Conservation (phyloP, 2,113 vertebrate species). For the Circaetus cinerascens region DNA sequence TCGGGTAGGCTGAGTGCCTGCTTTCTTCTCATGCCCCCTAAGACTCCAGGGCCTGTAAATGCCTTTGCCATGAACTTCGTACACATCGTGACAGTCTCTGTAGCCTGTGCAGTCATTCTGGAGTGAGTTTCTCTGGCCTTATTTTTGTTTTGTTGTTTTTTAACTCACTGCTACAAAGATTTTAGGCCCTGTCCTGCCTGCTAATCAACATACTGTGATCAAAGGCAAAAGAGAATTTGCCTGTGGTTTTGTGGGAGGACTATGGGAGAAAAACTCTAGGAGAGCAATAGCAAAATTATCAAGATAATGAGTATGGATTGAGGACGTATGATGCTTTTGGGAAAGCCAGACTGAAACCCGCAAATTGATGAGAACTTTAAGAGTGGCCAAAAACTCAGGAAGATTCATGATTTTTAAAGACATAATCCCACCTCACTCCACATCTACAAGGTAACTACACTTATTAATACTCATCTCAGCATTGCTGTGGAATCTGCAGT, state of each 20-base stretch:
- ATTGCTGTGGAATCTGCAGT: neutral
- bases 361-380: neutral
- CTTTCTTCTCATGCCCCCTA: neutral
- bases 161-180: neutral
- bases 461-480: neutral
- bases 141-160: neutral
- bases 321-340: neutral
- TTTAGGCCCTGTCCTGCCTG: neutral
- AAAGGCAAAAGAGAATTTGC: neutral
- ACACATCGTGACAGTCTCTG: neutral
- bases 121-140: neutral
- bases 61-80: neutral
- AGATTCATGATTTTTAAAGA: neutral
- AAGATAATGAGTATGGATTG: neutral
- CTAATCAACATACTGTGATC: neutral
- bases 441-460: neutral
- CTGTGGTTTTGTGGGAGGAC: neutral
- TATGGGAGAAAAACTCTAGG: neutral
- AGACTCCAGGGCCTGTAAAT: neutral
- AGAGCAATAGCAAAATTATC: neutral
- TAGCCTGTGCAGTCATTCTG: neutral
- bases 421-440: neutral
- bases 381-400: neutral
- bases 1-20: neutral
- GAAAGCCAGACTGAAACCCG: neutral